Evolutionary conservation across 2,113 vertebrate species (phyloP).

Genomic region (Aspiorhynchus laticeps): DNA sequence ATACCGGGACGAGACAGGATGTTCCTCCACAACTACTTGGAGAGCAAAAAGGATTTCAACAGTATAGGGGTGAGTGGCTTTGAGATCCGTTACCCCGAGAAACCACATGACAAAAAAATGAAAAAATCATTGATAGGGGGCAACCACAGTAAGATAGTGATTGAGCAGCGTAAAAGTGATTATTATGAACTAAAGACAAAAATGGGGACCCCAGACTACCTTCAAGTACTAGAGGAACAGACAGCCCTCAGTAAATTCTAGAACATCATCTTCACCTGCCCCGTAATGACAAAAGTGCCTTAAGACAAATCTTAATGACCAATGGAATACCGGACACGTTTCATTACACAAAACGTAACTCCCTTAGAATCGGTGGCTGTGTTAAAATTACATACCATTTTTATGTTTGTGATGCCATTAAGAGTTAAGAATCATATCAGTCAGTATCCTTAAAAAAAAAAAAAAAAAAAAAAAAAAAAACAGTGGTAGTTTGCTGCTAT

Average conservation of each 20-base stretch:
- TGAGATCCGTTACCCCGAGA: conserved; percentile 97
- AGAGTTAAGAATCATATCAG: conserved; percentile 63
- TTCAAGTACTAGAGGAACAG: conserved; percentile 99
- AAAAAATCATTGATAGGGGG: conserved; percentile 97
- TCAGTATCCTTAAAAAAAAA: conserved; percentile 59
- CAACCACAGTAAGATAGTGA: conserved; percentile 97
- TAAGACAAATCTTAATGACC: conserved; percentile 90
- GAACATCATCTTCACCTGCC: conserved; percentile 68
- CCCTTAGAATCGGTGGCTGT: conserved; percentile 69
- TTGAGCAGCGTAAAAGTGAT: conserved; percentile 97
- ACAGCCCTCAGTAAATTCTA: conserved; percentile 95
- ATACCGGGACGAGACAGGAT: conserved; percentile 92
- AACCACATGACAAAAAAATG: conserved; percentile 93
- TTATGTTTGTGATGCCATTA: conserved; percentile 67
- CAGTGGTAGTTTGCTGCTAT: conserved; percentile 75
- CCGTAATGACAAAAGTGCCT: conserved; percentile 97
- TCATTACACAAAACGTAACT: conserved; percentile 68
- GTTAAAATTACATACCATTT: conserved; percentile 65
- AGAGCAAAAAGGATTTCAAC: conserved; percentile 95
- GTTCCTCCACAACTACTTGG: conserved; percentile 95
- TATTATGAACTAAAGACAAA: conserved; percentile 99
- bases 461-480: not conserved
- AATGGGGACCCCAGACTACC: conserved; percentile 96
- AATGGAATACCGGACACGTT: conserved; percentile 89
- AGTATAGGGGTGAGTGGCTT: conserved; percentile 97